Evolutionary conservation across 2,888 invertebrate genomes (phyloP).

Genomic region (Onchidella celtica): DNA sequence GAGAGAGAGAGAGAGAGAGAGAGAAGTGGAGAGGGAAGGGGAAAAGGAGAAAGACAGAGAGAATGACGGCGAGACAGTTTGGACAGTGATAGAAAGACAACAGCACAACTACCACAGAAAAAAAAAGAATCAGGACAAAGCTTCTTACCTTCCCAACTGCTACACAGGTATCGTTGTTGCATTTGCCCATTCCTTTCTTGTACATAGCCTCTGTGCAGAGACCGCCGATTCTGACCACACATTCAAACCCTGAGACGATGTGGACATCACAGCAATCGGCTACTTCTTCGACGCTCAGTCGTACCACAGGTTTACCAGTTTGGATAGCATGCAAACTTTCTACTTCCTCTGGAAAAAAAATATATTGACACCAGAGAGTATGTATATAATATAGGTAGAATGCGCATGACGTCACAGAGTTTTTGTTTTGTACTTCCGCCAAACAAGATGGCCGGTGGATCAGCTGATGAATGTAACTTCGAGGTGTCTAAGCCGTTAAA

Average conservation of each 20-base stretch:
- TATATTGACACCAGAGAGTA: not conserved
- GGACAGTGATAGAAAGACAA: not conserved
- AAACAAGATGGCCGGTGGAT: no score
- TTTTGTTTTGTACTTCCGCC: no score
- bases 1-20: no score
- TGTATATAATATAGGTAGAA: no score
- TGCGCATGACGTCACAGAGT: no score
- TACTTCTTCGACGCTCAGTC: conserved; percentile 48
- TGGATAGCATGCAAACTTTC: conserved; percentile 50
- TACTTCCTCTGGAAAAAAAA: conserved; percentile 43
- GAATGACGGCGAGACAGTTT: no score
- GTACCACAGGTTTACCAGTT: conserved; percentile 3
- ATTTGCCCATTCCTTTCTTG: conserved; percentile 27
- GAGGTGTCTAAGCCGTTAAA: no score
- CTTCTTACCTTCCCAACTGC: conserved; percentile 58
- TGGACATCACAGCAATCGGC: conserved; percentile 42
- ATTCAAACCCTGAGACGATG: conserved; percentile 51
- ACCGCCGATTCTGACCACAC: conserved; percentile 63
- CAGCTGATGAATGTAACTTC: no score
- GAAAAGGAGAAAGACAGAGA: not conserved
- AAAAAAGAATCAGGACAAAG: not conserved
- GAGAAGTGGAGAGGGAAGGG: no score
- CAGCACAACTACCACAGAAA: not conserved
- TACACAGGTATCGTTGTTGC: conserved; percentile 57
- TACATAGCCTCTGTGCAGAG: conserved; percentile 60